Evolutionary conservation across 2,888 invertebrate species (phyloP).

Genomic region (Petrophora chlorosata): DNA sequence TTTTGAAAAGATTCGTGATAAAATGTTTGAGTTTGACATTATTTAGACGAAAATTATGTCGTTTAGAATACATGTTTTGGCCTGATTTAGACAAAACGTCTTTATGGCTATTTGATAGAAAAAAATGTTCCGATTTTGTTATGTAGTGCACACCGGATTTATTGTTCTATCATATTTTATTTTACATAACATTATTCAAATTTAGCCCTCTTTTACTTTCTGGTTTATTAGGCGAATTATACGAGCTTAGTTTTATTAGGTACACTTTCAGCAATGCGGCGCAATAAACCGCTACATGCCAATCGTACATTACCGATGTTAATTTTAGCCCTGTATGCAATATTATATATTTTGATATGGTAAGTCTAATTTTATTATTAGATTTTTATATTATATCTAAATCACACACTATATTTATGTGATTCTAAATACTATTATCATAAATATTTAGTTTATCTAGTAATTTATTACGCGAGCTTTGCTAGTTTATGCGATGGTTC

Average conservation of each 20-base stretch:
- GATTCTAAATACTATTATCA: too few relatives aligned
- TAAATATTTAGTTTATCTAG: neutral
- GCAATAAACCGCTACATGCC: constrained; percentile 6
- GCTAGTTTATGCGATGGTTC: constrained; percentile 1
- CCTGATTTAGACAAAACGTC: neutral
- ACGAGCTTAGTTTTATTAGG: constrained; percentile 8
- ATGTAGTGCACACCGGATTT: neutral
- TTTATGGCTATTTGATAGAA: too few relatives aligned
- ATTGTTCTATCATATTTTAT: too few relatives aligned
- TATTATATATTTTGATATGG: too few relatives aligned
- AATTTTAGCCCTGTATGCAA: too few relatives aligned
- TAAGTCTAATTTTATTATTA: too few relatives aligned
- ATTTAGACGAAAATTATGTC: neutral
- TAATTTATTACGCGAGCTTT: neutral
- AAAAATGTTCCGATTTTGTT: neutral
- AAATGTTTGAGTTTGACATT: neutral
- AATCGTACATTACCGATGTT: constrained; percentile 4
- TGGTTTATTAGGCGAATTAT: neutral
- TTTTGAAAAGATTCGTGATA: neutral
- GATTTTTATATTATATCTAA: neutral
- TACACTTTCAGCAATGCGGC: constrained; percentile 1
- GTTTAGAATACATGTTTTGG: too few relatives aligned
- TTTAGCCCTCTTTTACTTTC: neutral
- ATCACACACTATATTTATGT: too few relatives aligned
- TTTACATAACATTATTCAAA: neutral